A percentile compares a stretch with the other conserved stretches of the same genome.
Evolutionary conservation across 1,140 invertebrate species (phyloP).

Genomic region (Chelonus insularis): DNA sequence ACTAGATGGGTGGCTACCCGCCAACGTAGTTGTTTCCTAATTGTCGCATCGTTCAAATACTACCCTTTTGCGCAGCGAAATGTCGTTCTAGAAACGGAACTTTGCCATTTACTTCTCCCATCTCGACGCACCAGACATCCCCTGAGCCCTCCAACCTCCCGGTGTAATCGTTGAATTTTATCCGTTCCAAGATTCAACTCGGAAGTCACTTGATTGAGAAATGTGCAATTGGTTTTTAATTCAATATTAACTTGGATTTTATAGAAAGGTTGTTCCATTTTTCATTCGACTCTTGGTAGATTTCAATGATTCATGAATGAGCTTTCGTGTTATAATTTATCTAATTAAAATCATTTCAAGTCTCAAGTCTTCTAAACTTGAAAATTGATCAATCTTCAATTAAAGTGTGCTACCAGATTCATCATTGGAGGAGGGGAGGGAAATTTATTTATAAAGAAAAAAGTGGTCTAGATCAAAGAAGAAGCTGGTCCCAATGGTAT

Average conservation of each 20-base stretch:
- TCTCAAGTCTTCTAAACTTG: no score
- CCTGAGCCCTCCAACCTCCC: background rate
- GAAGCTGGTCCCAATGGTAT: background rate
- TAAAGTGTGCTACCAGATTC: no score
- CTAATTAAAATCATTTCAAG: no score
- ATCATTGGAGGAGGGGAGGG: no score
- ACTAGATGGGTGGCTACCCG: constrained; percentile 30
- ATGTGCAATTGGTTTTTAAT: background rate
- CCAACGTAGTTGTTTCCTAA: constrained; percentile 45
- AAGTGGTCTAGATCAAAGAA: no score
- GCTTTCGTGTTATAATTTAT: no score
- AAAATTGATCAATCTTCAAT: no score
- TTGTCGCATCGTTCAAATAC: constrained; percentile 37
- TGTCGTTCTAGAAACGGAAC: background rate
- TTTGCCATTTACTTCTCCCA: background rate
- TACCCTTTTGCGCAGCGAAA: background rate
- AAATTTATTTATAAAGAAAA: no score
- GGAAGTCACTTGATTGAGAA: constrained; percentile 1
- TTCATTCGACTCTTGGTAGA: no score
- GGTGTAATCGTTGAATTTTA: constrained; percentile 5
- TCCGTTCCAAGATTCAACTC: background rate
- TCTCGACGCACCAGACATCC: background rate
- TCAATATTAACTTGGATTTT: background rate
- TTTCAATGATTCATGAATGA: no score
- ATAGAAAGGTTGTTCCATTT: background rate